Base-by-base conservation (phyloP, 2,797 vertebrate species). In the Emydoidea blandingii region DNA sequence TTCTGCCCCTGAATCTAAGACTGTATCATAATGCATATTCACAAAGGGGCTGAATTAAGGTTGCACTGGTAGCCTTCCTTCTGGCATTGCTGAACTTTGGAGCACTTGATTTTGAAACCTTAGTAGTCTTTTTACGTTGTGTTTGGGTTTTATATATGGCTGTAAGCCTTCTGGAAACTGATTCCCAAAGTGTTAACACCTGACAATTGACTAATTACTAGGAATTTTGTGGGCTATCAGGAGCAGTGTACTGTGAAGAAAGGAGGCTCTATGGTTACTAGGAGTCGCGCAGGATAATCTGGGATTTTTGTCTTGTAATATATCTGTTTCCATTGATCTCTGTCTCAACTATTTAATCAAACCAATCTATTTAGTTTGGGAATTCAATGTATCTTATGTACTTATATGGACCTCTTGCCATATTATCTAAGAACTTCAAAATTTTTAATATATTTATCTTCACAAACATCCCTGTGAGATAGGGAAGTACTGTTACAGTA, bases 221-320 rank as follows among this genome's bases (percentile, higher is more conserved):
- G 25, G 5, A 53, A 47, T 92, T 92, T 93, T 94, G 8, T 93
- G 12, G 92, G 44, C 27, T 89, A 1, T 74, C 82, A 82, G 21
- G 11, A 50, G 72, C 10, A 53, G 27, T 83, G 68, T 85, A 85
- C 3, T 25, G 1, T 3, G 44, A 44, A 76, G 34, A 84, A 86
- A 37, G 21, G 86, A 92, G 25, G n/a, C 11, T 78, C 91, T 65
- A 2, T 2, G 25, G 12, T 81, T 41, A 49, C 8, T 15, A 81
- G 19, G 12, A 81, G 31, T 37, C 5, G 25, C 62, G 49, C 49
- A 83, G 23, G 52, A 18, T 72, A 53, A 37, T 44, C 95, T 78
- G 2, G 19, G 54, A 21, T 12, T 91, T n/a, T 79, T 84, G 5
- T 80, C 57, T 88, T 52, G 68, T 83, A 47, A 81, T 91, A 4